Conservation (phyloP, 1,140 invertebrate species). For the Platyura marginata region DNA sequence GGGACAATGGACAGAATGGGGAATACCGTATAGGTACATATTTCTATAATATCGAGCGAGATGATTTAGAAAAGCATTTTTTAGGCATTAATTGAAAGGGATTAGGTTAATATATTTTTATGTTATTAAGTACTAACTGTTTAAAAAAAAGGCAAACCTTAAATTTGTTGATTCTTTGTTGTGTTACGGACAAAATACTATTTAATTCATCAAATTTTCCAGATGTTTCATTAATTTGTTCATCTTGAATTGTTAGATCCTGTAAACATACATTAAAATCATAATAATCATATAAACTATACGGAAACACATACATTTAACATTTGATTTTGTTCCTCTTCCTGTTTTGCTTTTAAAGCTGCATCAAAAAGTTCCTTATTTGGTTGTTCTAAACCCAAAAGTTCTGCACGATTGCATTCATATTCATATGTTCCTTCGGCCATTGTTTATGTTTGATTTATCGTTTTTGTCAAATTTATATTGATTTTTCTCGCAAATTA, state of each 20-base stretch:
- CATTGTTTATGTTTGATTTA: slow-evolving; percentile 24
- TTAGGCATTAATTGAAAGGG: no score
- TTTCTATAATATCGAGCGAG: no score
- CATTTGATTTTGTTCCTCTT: slow-evolving; percentile 9
- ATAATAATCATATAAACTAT: background rate
- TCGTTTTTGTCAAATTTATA: no score
- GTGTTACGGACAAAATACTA: slow-evolving; percentile 56
- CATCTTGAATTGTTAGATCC: slow-evolving; percentile 47
- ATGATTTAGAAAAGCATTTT: no score
- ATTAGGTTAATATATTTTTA: no score
- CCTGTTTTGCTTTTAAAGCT: slow-evolving; percentile 14
- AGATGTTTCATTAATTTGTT: slow-evolving; percentile 45
- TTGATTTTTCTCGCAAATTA: no score
- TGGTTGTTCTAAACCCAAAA: slow-evolving; percentile 45
- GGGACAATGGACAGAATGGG: no score
- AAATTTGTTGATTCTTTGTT: slow-evolving; percentile 72
- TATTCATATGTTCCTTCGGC: slow-evolving; percentile 43
- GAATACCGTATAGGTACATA: no score
- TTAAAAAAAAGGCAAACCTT: slow-evolving; percentile 59
- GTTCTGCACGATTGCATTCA: slow-evolving; percentile 51
- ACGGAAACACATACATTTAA: background rate
- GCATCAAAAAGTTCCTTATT: slow-evolving; percentile 41
- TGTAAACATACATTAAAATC: slow-evolving; percentile 18
- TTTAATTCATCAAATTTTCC: slow-evolving; percentile 71
- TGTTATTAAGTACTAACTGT: no score